These are phyloP conservation scores for Psix sp. DNA, from an alignment of 1,140 invertebrate genomes.

Conservation along the genomic window DNA sequence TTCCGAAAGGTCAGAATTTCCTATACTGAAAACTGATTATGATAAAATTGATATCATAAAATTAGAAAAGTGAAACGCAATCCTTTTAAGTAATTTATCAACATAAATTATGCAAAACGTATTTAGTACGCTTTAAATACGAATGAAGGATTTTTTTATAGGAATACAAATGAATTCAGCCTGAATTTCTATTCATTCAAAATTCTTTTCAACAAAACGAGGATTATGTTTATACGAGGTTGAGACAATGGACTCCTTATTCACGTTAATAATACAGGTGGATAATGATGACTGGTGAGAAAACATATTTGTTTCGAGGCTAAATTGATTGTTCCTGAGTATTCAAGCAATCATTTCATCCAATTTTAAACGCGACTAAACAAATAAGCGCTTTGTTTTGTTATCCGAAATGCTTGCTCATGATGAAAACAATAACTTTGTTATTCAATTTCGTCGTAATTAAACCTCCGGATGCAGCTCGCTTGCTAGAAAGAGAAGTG, in stretches of 20 bases:
- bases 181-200: constrained; percentile 43
- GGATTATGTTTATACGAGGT: constrained; percentile 43
- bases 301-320: constrained; percentile 18
- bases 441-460: constrained; percentile 19
- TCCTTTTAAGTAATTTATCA: too few relatives aligned
- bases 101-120: too few relatives aligned
- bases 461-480: too few relatives aligned
- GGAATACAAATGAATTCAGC: constrained; percentile 26
- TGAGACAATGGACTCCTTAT: constrained; percentile 41
- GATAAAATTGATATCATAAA: too few relatives aligned
- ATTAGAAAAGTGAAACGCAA: too few relatives aligned
- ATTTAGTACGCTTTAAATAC: constrained; percentile 22
- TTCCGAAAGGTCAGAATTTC: too few relatives aligned
- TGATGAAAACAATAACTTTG: constrained; percentile 23
- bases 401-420: constrained; percentile 21
- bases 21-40: too few relatives aligned
- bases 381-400: constrained; percentile 33
- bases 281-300: constrained; percentile 55
- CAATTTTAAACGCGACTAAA: constrained; percentile 30
- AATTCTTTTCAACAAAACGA: constrained; percentile 28
- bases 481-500: too few relatives aligned
- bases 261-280: constrained; percentile 41
- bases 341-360: constrained; percentile 36
- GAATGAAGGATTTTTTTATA: constrained; percentile 3
- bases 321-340: constrained; percentile 47